phyloP scores from a whole-genome alignment of 2,113 vertebrate species.

The Cnemophilus loriae region DNA sequence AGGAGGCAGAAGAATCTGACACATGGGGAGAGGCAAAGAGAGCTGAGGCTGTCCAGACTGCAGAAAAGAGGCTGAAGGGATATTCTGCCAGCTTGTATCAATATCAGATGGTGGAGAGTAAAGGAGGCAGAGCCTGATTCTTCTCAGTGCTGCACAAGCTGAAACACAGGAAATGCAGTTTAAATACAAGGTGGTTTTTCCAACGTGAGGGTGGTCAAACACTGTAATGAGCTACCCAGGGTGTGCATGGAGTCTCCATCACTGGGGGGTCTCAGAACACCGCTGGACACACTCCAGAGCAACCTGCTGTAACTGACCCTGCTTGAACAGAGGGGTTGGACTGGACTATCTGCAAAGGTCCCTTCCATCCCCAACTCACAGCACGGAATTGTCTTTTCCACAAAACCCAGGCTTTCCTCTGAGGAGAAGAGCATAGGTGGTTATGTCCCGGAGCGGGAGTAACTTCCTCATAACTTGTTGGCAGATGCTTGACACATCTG shows the following conservation, averaged over 20 bases:
- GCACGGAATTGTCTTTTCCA: not conserved
- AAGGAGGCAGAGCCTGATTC: not conserved
- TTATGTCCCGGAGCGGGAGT: constrained; percentile 3
- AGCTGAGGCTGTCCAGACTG: not conserved
- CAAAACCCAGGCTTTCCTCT: not conserved
- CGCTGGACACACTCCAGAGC: not conserved
- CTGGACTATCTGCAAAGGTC: not conserved
- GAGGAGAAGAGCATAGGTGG: not conserved
- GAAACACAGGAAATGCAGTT: not conserved
- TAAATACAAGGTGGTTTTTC: not conserved
- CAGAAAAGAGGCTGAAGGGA: not conserved
- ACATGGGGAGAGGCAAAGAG: not conserved
- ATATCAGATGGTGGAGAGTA: not conserved
- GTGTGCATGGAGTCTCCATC: not conserved
- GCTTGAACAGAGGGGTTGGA: not conserved
- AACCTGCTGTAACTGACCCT: not conserved
- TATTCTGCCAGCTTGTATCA: not conserved
- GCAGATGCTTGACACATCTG: constrained; percentile 57
- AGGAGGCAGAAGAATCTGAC: not conserved
- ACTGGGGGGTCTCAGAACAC: not conserved
- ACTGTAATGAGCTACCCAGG: not conserved
- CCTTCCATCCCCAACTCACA: not conserved
- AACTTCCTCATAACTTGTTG: constrained; percentile 43
- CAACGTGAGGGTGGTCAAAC: not conserved
- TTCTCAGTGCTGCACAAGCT: not conserved